A percentile compares a stretch with the other conserved stretches of the same genome.
phyloP scores from a whole-genome alignment of 2,113 vertebrate species.

The Argyrosomus japonicus region DNA sequence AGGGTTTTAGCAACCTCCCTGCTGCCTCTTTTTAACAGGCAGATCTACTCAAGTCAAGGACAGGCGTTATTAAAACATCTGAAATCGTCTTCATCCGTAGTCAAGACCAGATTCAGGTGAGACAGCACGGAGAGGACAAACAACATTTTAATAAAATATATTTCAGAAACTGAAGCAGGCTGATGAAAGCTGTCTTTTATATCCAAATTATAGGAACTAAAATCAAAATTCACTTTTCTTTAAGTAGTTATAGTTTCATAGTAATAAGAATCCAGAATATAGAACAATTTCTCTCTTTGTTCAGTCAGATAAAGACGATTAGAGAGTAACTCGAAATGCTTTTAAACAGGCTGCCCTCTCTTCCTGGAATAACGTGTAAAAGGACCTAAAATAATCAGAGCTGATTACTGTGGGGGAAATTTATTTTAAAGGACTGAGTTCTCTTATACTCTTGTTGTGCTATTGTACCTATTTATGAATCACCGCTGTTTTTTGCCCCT shows the following conservation, averaged over 20 bases:
- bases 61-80: slow-evolving; percentile 21
- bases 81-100: not conserved
- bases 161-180: not conserved
- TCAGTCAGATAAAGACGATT: too few relatives aligned
- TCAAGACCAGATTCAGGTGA: not conserved
- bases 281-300: too few relatives aligned
- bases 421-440: too few relatives aligned
- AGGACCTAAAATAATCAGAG: too few relatives aligned
- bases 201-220: not conserved
- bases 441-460: too few relatives aligned
- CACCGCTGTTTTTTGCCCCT: too few relatives aligned
- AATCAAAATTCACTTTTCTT: too few relatives aligned
- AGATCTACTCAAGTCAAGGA: not conserved
- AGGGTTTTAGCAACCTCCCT: not conserved
- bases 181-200: not conserved
- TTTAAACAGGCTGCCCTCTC: too few relatives aligned
- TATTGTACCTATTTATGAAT: too few relatives aligned
- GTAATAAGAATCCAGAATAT: not conserved
- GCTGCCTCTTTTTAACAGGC: not conserved
- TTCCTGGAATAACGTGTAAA: too few relatives aligned
- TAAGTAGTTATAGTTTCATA: not conserved
- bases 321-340: too few relatives aligned
- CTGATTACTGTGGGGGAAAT: too few relatives aligned
- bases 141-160: not conserved
- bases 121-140: not conserved